Evolutionary conservation across 2,113 vertebrate species (phyloP).

Genomic region (Sturnira hondurensis): DNA sequence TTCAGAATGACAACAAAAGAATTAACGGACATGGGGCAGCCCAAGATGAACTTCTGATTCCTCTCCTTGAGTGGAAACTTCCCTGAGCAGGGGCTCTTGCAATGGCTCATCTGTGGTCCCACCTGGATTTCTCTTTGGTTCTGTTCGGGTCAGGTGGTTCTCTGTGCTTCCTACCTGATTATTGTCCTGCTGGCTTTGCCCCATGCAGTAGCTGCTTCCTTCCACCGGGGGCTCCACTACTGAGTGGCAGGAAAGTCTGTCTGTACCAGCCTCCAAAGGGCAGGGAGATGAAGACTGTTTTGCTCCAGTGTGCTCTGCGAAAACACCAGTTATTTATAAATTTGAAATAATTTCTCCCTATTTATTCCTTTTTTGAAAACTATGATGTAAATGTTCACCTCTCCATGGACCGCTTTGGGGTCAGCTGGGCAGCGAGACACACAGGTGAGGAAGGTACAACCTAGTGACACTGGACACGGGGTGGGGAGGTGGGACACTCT

Average conservation of each 20-base stretch:
- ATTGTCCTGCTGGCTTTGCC: background rate
- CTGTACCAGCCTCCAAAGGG: background rate
- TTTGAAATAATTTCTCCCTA: background rate
- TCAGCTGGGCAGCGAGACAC: background rate
- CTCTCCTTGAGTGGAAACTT: background rate
- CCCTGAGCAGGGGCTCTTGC: background rate
- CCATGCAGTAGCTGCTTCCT: background rate
- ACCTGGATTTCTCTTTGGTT: background rate
- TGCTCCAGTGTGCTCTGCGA: background rate
- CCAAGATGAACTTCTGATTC: background rate
- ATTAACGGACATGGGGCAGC: too few relatives aligned
- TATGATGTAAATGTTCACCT: background rate
- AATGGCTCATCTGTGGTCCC: background rate
- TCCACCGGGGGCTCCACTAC: background rate
- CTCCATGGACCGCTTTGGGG: background rate
- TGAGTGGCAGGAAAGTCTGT: background rate
- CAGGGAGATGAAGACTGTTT: background rate
- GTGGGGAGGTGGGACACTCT: background rate
- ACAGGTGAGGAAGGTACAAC: background rate
- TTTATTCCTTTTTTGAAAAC: background rate
- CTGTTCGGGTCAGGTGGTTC: background rate
- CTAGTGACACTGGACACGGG: background rate
- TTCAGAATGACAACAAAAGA: background rate
- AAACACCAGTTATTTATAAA: background rate
- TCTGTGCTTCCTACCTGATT: background rate